phyloP scores from a whole-genome alignment of 1,140 invertebrate genomes.

The Neodiprion lecontei region DNA sequence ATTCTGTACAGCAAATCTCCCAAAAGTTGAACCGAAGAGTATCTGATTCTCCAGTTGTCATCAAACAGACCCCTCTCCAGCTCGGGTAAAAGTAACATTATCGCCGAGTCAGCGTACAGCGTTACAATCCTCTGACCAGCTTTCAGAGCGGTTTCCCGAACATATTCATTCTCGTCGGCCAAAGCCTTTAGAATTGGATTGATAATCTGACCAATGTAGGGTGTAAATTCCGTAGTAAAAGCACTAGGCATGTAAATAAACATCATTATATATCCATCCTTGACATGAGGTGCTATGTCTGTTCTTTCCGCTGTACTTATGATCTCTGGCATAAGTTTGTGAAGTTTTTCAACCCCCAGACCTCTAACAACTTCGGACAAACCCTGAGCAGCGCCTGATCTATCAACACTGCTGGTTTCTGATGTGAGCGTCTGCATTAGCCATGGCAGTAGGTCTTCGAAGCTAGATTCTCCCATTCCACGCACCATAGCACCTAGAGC shows the following conservation, averaged over 20 bases:
- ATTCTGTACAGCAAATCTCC: conserved; percentile 97
- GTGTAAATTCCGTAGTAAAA: conserved; percentile 93
- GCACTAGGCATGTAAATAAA: conserved; percentile 99
- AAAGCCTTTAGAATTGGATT: conserved; percentile 97
- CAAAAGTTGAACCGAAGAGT: conserved; percentile 93
- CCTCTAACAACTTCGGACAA: conserved; percentile 94
- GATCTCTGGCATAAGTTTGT: conserved; percentile 98
- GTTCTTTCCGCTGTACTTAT: conserved; percentile 93
- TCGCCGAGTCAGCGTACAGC: conserved; percentile 95
- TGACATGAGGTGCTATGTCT: conserved; percentile 96
- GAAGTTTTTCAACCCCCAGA: conserved; percentile 92
- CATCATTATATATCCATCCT: conserved; percentile 99
- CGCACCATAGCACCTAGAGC: conserved; percentile 97
- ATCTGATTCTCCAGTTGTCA: conserved; percentile 98
- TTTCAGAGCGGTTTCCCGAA: conserved; percentile 94
- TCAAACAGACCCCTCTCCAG: conserved; percentile 93
- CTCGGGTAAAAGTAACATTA: conserved; percentile 91
- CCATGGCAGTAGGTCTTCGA: conserved; percentile 96
- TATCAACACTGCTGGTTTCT: conserved; percentile 93
- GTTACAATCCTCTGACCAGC: conserved; percentile 98
- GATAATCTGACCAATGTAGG: conserved; percentile 97
- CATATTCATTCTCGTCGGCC: conserved; percentile 99
- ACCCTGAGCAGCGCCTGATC: conserved; percentile 98
- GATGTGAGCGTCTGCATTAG: conserved; percentile 98
- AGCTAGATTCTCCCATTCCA: conserved; percentile 95